Base-by-base conservation (phyloP, 2,113 vertebrate genomes). In the Rostratula benghalensis region DNA sequence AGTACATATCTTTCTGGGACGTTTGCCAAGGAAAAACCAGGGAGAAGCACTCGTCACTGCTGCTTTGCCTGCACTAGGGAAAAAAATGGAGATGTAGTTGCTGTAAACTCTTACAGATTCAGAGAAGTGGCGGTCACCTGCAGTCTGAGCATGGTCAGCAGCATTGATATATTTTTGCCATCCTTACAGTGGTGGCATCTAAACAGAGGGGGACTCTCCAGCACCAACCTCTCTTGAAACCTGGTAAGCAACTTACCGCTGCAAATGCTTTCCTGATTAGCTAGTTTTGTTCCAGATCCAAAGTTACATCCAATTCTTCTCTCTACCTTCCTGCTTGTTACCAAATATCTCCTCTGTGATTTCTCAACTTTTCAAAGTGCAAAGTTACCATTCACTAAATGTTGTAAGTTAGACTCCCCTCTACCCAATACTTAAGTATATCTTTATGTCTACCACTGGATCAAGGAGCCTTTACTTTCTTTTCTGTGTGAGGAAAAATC, bases 1-100 rank as follows among this genome's bases (percentile, higher is more conserved):
- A 92, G 67, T 46, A 75, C 65, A 59, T 31, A 67, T 92, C 65
- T 83, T 92, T 87, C 92, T 91, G 89, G 91, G 91, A 94, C 89
- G 46, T 50, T 41, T 94, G 94, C 93, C 94, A 94, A 89, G 45
- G 11, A 20, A 89, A 92, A 89, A 25, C 0, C 61, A 89, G 69
- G 37, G 41, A 92, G 56, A 79, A 23, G 45, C 21, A 8, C 27
- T 76, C 30, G 3, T 78, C 71, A 74, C n/a, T 73, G 51, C 43
- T 80, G 73, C 45, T 78, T 81, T 87, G 57, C n/a, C 68, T 37
- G 10, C 28, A 25, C 73, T 43, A 75, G 57, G 41, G 68, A n/a
- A 89, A 39, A 39, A 94, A 93, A 73, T 10, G 9, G 69, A 89
- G 33, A 35, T 88, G 54, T 31, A 50, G 48, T 19, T 71, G 43